Evolutionary conservation across 2,797 vertebrate genomes (phyloP), one percentile per base, ranked within the genome.

Genomic region (Chromobotia macracanthus): DNA sequence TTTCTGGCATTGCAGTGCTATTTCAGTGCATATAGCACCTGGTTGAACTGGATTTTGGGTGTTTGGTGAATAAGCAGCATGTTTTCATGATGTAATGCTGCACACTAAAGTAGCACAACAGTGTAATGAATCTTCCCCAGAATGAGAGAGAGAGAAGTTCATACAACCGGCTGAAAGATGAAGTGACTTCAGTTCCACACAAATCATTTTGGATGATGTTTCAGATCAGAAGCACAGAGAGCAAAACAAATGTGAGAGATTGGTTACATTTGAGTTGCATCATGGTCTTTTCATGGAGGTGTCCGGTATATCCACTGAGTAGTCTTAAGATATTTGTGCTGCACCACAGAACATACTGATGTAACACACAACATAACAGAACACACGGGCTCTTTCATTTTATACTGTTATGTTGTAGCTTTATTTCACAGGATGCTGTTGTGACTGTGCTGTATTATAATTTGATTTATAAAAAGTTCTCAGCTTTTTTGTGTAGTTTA

Each of bases 201-300:
- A 7, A 11, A 60, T 19, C 2, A 38, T 55, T 23, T 18, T 41
- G 21, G 28, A 44, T 3, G 44, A 51, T 53, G 25, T 50, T 51
- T 63, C 5, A 21, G 53, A 61, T 72, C 28, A 55, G 23, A n/a
- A 21, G 12, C 13, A 7, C 28, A 38, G 23, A 66, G 53, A 53
- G 55, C 64, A 51, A 41, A 75, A 63, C 31, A 78, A 81, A 67
- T 64, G 68, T 50, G 35, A 44, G 16, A 58, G 28, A 67, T 51
- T 64, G 46, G 66, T 79, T 85, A 77, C 61, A 55, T 65, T 67
- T 72, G 46, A 44, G 75, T 83, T 85, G 72, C 81, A 85, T 85
- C 81, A 83, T 35, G 38, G 11, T 63, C 41, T 72, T 51, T 75
- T 58, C 41, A 77, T 23, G 25, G 18, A 70, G 61, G 66, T 70